Conservation (phyloP, 2,888 invertebrate species). For the Drosophila robusta region DNA sequence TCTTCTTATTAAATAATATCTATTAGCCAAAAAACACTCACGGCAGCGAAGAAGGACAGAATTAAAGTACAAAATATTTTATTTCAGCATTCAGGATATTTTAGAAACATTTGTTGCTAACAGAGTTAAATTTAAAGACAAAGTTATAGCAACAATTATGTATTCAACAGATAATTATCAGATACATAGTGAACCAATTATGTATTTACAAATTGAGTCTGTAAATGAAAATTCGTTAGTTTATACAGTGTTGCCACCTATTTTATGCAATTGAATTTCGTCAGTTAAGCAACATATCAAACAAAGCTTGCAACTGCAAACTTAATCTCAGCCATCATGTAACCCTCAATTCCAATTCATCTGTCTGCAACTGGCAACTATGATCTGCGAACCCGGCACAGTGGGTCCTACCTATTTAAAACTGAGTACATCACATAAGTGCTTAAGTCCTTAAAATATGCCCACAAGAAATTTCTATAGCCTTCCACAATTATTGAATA, state of each 20-base stretch:
- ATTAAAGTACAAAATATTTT: neutral
- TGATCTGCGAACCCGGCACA: conserved; percentile 22
- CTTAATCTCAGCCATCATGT: conserved; percentile 36
- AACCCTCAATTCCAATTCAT: conserved; percentile 28
- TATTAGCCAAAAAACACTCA: neutral
- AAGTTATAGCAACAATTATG: too few species aligned
- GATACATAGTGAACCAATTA: neutral
- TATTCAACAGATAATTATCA: neutral
- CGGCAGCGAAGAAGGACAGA: neutral
- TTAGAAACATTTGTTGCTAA: too few species aligned
- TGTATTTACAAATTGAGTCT: too few species aligned
- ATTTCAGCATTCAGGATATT: too few species aligned
- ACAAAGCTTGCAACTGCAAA: conserved; percentile 16
- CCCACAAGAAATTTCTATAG: too few species aligned
- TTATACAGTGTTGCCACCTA: neutral
- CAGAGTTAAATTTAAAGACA: too few species aligned
- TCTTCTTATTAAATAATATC: neutral
- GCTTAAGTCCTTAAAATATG: too few species aligned
- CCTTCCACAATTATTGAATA: too few species aligned
- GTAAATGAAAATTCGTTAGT: too few species aligned
- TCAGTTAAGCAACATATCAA: conserved; percentile 25
- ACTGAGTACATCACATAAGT: too few species aligned
- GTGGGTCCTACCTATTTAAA: neutral
- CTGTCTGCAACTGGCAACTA: conserved; percentile 3
- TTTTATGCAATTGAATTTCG: conserved; percentile 8